Conservation (phyloP, 53 echinoderm and acorn worm species). For the Mesocentrotus franciscanus region DNA sequence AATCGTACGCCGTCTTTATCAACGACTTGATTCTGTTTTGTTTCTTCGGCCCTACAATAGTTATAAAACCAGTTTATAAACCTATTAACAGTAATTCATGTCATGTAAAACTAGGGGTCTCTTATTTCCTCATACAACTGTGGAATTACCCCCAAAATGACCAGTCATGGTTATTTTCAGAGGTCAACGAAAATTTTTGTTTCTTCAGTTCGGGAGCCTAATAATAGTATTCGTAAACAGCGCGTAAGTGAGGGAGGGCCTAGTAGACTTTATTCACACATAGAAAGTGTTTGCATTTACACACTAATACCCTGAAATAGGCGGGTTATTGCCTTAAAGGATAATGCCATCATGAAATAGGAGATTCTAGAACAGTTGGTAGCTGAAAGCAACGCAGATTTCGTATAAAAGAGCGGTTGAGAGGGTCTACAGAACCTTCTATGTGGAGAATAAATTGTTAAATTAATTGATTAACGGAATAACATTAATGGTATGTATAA, state of each 20-base stretch:
- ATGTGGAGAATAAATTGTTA: too few relatives aligned
- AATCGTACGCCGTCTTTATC: neutral
- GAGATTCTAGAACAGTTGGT: neutral
- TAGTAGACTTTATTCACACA: slow-evolving; percentile 60
- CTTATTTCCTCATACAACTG: neutral
- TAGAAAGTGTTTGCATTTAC: slow-evolving; percentile 33
- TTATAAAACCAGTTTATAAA: neutral
- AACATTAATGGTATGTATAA: too few relatives aligned
- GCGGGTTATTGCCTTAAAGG: slow-evolving; percentile 35
- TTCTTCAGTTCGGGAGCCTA: slow-evolving; percentile 9
- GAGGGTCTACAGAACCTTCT: too few relatives aligned
- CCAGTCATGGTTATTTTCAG: slow-evolving; percentile 5
- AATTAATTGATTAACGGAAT: too few relatives aligned
- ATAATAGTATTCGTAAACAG: slow-evolving; percentile 56
- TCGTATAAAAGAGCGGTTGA: too few relatives aligned
- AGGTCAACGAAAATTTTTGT: neutral
- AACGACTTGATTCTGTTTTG: neutral
- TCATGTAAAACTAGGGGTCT: neutral
- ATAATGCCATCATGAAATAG: slow-evolving; percentile 14
- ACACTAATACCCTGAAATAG: slow-evolving; percentile 48
- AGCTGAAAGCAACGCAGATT: neutral
- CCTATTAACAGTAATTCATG: neutral
- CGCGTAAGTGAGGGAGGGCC: slow-evolving; percentile 27
- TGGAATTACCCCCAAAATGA: neutral
- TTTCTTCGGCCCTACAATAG: neutral